Percentiles rank a stretch among this genome's conserved stretches.
Evolutionary conservation across 2,888 invertebrate genomes (phyloP).

Genomic region (Pristionchus japonicus): DNA sequence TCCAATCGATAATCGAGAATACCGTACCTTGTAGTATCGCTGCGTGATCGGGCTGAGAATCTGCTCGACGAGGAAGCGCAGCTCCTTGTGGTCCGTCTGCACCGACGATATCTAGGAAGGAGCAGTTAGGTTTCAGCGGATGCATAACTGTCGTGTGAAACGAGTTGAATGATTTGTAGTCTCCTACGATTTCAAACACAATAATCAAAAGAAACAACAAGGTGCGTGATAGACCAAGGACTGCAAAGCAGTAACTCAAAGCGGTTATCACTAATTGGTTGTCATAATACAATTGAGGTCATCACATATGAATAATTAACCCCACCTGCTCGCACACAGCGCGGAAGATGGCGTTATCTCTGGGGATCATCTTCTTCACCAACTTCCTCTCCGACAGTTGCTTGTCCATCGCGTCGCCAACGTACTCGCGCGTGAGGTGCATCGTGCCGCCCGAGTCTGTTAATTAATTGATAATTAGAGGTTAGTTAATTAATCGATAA

Average conservation of each 20-base stretch:
- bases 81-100: slow-evolving; percentile 84
- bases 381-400: slow-evolving; percentile 87
- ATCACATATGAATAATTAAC: neutral
- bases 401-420: slow-evolving; percentile 79
- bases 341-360: slow-evolving; percentile 91
- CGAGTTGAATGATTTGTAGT: too few relatives aligned
- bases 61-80: slow-evolving; percentile 82
- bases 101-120: slow-evolving; percentile 80
- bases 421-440: neutral
- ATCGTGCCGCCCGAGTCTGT: neutral
- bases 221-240: too few relatives aligned
- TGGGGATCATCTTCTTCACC: slow-evolving; percentile 89
- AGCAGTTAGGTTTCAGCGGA: neutral
- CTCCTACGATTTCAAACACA: too few relatives aligned
- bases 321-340: slow-evolving; percentile 87
- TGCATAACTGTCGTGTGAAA: too few relatives aligned
- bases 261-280: too few relatives aligned
- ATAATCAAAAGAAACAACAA: too few relatives aligned
- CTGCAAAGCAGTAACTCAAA: too few relatives aligned
- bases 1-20: neutral
- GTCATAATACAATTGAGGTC: too few relatives aligned
- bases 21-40: neutral
- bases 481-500: neutral
- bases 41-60: slow-evolving; percentile 13
- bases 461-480: too few relatives aligned